Conservation (phyloP, 1,140 invertebrate species). For the Penaeus chinensis region DNA sequence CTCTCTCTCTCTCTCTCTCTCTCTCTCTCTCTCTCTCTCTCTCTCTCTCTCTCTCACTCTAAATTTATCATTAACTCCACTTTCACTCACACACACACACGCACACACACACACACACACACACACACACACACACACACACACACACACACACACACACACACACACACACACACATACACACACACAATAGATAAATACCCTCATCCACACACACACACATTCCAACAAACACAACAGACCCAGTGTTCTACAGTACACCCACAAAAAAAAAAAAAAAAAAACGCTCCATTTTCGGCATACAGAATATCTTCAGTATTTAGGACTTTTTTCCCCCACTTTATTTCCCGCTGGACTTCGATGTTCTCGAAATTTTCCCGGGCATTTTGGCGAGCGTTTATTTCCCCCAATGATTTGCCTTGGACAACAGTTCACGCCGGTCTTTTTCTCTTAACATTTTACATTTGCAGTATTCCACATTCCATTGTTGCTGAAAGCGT, state of each 20-base stretch:
- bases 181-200: slow-evolving; percentile 21
- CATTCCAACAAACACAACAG: slow-evolving; percentile 20
- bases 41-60: slow-evolving; percentile 11
- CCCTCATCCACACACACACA: slow-evolving; percentile 33
- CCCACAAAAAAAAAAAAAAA: not conserved
- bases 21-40: slow-evolving; percentile 7
- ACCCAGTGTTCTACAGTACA: not conserved
- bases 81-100: not conserved
- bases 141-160: slow-evolving; percentile 6
- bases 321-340: too few species aligned
- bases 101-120: slow-evolving; percentile 21
- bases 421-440: too few species aligned
- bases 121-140: not conserved
- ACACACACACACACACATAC: slow-evolving; percentile 38
- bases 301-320: too few species aligned
- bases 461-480: too few species aligned
- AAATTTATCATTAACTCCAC: not conserved
- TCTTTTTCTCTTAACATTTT: too few species aligned
- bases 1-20: not conserved
- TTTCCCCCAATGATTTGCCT: too few species aligned
- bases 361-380: too few species aligned
- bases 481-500: too few species aligned
- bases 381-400: too few species aligned
- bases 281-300: too few species aligned
- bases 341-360: too few species aligned